Percentiles rank a stretch among this genome's conserved stretches.
Conservation (phyloP, 2,113 vertebrate species). For the Ariopsis seemanni region DNA sequence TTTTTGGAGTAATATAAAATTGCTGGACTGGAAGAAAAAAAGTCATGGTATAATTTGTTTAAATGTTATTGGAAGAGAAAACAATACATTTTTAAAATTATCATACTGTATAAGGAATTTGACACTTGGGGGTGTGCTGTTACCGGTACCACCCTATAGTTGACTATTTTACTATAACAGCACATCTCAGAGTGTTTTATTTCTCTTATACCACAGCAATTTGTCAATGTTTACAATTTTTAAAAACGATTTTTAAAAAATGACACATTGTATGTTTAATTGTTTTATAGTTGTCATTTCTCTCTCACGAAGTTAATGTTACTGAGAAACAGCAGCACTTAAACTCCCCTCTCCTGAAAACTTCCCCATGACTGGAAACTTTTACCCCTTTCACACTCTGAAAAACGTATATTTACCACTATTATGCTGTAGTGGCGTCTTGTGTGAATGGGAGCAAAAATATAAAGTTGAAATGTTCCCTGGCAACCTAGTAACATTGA, state of each 20-base stretch:
- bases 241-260: background rate
- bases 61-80: background rate
- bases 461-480: no score
- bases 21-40: background rate
- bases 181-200: background rate
- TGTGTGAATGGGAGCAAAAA: no score
- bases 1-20: background rate
- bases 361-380: background rate
- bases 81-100: background rate
- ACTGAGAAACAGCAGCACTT: background rate
- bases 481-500: no score
- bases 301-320: background rate
- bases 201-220: background rate
- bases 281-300: background rate
- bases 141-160: background rate
- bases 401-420: no score
- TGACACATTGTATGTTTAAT: background rate
- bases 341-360: background rate
- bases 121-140: background rate
- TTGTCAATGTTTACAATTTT: background rate
- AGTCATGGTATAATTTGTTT: no score
- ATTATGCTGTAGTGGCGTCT: no score
- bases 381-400: no score
- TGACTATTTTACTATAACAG: background rate
- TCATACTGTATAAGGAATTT: background rate